Evolutionary conservation across 2,113 vertebrate species (phyloP).

Genomic region (Crotalus helleri): DNA sequence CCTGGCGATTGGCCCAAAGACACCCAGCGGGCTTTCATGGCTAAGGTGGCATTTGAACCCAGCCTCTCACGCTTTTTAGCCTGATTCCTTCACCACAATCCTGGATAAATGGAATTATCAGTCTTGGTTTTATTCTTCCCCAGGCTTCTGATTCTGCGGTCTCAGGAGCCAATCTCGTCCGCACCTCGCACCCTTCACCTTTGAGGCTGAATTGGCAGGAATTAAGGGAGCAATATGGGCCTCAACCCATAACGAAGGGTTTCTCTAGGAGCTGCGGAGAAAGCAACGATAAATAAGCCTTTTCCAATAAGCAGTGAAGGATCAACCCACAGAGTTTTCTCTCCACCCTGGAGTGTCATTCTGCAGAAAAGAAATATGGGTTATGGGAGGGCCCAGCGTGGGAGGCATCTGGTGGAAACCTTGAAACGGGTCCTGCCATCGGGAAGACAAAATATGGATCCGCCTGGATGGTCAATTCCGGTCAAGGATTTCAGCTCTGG

Average conservation of each 20-base stretch:
- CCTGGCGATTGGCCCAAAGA: no score
- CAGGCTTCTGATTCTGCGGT: no score
- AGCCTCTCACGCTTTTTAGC: no score
- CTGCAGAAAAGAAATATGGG: background rate
- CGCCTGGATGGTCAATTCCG: background rate
- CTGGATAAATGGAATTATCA: background rate
- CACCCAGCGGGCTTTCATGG: no score
- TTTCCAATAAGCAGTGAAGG: background rate
- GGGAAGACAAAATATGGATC: background rate
- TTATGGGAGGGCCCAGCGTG: background rate
- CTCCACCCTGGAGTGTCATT: background rate
- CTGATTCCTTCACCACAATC: background rate
- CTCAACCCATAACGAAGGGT: background rate
- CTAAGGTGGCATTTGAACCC: no score
- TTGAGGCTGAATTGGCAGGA: background rate
- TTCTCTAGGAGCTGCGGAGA: fast-evolving
- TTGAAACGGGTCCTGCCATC: background rate
- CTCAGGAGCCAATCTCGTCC: background rate
- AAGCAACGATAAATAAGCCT: background rate
- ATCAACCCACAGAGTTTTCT: background rate
- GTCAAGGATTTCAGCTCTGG: background rate
- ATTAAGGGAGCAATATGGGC: background rate
- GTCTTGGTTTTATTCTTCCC: background rate
- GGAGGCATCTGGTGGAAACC: background rate
- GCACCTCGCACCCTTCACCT: background rate